Conservation (phyloP, 2,888 invertebrate genomes). For the Rhamnusium bicolor region DNA sequence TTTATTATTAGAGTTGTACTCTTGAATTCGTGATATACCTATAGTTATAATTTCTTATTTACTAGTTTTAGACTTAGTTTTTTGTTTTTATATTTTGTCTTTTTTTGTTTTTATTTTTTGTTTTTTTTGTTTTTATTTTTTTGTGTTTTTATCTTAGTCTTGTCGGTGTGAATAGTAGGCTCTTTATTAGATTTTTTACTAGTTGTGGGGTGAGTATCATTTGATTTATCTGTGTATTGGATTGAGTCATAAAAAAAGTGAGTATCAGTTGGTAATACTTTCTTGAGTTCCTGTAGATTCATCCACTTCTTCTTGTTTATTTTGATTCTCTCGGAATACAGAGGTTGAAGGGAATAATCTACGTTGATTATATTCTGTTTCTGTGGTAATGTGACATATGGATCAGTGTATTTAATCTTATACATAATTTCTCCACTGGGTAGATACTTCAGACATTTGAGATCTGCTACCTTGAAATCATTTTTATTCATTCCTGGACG, state of each 20-base stretch:
- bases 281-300: conserved; percentile 27
- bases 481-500: conserved; percentile 18
- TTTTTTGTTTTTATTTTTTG: no score
- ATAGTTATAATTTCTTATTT: not conserved
- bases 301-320: conserved; percentile 24
- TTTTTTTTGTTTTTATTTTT: not conserved
- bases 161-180: not conserved
- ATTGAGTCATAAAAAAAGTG: conserved; percentile 29
- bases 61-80: not conserved
- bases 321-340: conserved; percentile 26
- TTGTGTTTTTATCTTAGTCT: not conserved
- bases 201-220: not conserved
- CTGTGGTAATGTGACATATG: conserved; percentile 21
- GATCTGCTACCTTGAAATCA: conserved; percentile 30
- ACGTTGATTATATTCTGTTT: conserved; percentile 19
- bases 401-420: conserved; percentile 27
- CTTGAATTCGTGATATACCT: not conserved
- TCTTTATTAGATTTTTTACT: not conserved
- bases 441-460: conserved; percentile 31
- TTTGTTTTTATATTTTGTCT: no score
- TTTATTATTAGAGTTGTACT: not conserved
- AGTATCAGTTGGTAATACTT: conserved; percentile 18
- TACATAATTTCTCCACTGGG: conserved; percentile 25
- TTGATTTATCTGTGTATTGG: not conserved
- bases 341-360: conserved; percentile 8